Base-by-base conservation (phyloP, 2,888 invertebrate species). In the Xestia xanthographa region DNA sequence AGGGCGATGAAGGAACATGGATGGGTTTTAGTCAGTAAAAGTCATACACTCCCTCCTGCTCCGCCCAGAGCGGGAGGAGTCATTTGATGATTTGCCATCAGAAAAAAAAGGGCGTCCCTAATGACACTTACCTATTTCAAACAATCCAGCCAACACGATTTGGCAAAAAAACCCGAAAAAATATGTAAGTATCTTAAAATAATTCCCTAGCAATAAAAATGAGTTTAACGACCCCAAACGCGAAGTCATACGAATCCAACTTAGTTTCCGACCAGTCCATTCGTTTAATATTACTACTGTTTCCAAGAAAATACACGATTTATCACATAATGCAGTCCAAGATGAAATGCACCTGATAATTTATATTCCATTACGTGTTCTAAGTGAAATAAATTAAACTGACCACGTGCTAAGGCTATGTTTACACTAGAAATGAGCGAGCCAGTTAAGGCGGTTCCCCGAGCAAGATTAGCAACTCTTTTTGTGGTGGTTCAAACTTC, bases 371-470 rank as follows among this genome's bases (percentile, higher is more conserved):
- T 77, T 71, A 80, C 20, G 26, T 53, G 68, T 67, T 63, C 14
- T 45, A 73, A 77, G 50, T 72, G 75, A 80, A 87, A 74, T 84
- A 80, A 77, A 77, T 85, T 81, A 79, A 80, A 79, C 56, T 67
- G 53, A 65, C 58, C 50, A 56, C 22, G n/a, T 58, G n/a, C 12
- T 63, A 77, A 50, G 78, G 41, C 20, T 38, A 45, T 17, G 0
- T 26, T 20, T 45, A 41, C 66, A 45, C 8, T 0, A 26, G 0
- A 53, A 5, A 8, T 22, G 17, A 20, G 17, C 5, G 17, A 29
- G 29, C 6, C 29, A 11, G n/a, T 50, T 41, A n/a, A n/a, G n/a
- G n/a, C n/a, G n/a, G n/a, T n/a, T n/a, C n/a, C n/a, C n/a, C n/a
- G n/a, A n/a, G n/a, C n/a, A n/a, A n/a, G n/a, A n/a, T n/a, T n/a